Evolutionary conservation across 2,888 invertebrate genomes (phyloP).

Genomic region (Aradus depressus): DNA sequence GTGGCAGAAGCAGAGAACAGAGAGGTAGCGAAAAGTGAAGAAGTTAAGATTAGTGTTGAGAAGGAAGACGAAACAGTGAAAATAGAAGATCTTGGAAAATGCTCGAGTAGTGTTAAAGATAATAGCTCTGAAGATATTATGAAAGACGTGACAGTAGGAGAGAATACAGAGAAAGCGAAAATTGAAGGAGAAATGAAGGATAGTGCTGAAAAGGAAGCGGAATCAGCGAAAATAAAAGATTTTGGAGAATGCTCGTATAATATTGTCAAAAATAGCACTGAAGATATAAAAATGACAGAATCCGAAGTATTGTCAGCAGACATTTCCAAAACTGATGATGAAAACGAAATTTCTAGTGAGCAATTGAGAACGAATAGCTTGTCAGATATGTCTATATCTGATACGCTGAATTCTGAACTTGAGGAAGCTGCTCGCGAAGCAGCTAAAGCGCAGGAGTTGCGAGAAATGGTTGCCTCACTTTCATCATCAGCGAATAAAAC

Average conservation of each 20-base stretch:
- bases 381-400: constrained; percentile 28
- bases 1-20: neutral
- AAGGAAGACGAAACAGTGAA: neutral
- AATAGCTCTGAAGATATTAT: no score
- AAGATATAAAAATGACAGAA: constrained; percentile 1
- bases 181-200: neutral
- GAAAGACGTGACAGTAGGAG: neutral
- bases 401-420: constrained; percentile 21
- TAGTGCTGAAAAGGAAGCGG: neutral
- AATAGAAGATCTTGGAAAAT: neutral
- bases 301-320: neutral
- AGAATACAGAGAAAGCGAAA: neutral
- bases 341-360: constrained; percentile 29
- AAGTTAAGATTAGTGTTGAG: neutral
- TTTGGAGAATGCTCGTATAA: neutral
- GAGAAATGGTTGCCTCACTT: constrained; percentile 11
- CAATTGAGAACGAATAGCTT: constrained; percentile 29
- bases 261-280: neutral
- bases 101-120: neutral
- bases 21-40: neutral
- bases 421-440: constrained; percentile 19
- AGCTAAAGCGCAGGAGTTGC: constrained; percentile 10
- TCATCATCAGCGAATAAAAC: constrained; percentile 1
- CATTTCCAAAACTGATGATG: constrained; percentile 15
- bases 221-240: neutral